A percentile compares a stretch with the other conserved stretches of the same genome.
Evolutionary conservation across 2,797 vertebrate genomes (phyloP).

Genomic region (Siniperca undulata): DNA sequence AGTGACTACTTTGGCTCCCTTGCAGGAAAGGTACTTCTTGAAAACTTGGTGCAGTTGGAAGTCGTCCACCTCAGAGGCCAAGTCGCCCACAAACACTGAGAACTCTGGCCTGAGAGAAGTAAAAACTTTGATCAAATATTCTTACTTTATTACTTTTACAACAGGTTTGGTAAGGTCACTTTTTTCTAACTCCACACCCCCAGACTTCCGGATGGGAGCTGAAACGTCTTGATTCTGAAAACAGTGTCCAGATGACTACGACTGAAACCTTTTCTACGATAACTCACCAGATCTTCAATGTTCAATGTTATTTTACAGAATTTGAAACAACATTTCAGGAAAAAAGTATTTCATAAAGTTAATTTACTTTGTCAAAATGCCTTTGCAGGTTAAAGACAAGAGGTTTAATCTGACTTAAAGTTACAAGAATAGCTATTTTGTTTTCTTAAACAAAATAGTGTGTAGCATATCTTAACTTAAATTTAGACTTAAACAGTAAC

Average conservation of each 20-base stretch:
- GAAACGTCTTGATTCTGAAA: no score
- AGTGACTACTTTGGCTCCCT: constrained; percentile 94
- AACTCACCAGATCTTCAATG: no score
- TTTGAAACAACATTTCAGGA: no score
- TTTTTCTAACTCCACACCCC: no score
- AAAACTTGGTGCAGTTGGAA: constrained; percentile 94
- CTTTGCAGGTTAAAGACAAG: background rate
- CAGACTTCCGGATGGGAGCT: no score
- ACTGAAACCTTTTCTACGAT: no score
- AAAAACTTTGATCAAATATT: background rate
- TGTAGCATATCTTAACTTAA: background rate
- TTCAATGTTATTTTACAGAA: no score
- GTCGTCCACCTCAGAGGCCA: constrained; percentile 93
- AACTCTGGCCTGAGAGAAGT: constrained; percentile 87
- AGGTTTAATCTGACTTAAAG: background rate
- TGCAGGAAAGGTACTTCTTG: constrained; percentile 93
- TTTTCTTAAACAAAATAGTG: background rate
- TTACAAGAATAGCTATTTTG: background rate
- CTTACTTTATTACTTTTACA: background rate
- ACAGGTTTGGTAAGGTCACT: no score
- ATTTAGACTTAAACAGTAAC: background rate
- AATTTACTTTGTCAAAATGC: background rate
- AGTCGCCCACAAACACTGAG: constrained; percentile 95
- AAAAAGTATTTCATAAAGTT: no score
- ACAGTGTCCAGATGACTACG: no score